Percentiles rank a stretch among this genome's conserved stretches.
Evolutionary conservation across 2,113 vertebrate genomes (phyloP).

Genomic region (Caretta caretta): DNA sequence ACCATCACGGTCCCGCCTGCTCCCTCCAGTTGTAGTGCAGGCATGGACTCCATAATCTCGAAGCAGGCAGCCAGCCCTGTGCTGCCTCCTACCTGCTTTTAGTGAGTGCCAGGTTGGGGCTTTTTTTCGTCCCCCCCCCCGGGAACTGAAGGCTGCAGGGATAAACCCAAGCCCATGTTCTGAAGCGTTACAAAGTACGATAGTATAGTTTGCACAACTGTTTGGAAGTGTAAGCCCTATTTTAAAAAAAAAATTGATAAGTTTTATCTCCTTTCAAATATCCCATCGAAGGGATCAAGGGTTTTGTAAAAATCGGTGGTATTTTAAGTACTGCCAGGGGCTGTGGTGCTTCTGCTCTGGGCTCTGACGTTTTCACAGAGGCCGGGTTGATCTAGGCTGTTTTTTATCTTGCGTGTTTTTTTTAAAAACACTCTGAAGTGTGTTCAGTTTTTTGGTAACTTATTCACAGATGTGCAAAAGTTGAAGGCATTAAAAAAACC

Average conservation of each 20-base stretch:
- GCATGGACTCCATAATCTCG: constrained; percentile 16
- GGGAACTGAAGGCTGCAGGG: not conserved
- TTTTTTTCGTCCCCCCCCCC: not conserved
- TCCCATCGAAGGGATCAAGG: constrained; percentile 73
- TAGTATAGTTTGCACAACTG: constrained; percentile 65
- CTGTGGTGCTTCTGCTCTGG: constrained; percentile 52
- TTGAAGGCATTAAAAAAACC: not conserved
- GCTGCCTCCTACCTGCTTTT: constrained; percentile 80
- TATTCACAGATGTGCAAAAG: not conserved
- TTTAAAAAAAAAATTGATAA: not conserved
- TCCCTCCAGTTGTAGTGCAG: not conserved
- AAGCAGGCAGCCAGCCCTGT: constrained; percentile 50
- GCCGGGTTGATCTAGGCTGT: constrained; percentile 46
- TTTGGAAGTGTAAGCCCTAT: constrained; percentile 53
- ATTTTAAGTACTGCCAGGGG: constrained; percentile 69
- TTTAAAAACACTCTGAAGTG: not conserved
- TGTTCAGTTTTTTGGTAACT: not conserved
- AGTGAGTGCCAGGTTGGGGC: constrained; percentile 13
- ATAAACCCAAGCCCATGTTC: constrained; percentile 17
- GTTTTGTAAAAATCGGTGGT: constrained; percentile 70
- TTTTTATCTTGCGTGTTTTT: not conserved
- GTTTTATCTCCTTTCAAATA: constrained; percentile 57
- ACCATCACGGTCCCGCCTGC: not conserved
- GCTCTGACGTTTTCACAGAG: constrained; percentile 63
- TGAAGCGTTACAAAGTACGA: constrained; percentile 60